A percentile compares a stretch with the other conserved stretches of the same genome.
Conservation (phyloP, 2,113 vertebrate species). For the Nicator chloris region DNA sequence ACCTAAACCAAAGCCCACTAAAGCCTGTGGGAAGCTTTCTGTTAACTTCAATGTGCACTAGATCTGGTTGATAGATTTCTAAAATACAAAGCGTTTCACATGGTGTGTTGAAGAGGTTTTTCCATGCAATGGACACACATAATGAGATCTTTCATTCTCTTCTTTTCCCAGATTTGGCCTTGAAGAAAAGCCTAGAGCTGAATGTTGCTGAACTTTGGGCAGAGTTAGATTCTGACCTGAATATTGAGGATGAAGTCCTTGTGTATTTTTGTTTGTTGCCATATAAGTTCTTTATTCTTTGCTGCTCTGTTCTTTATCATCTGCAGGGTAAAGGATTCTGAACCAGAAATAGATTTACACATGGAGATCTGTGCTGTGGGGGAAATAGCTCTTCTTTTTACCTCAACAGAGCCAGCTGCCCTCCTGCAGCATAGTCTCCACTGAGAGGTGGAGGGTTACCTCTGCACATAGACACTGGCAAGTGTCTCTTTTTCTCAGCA, state of each 20-base stretch:
- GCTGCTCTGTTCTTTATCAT: not conserved
- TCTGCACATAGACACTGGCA: not conserved
- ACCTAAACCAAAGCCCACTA: conserved; percentile 42
- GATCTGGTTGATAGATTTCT: conserved; percentile 36
- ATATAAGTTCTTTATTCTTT: not conserved
- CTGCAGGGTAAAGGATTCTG: not conserved
- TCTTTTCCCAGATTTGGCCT: not conserved
- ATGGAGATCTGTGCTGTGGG: not conserved
- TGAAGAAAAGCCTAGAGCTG: not conserved
- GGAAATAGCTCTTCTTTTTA: not conserved
- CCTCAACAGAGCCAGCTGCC: not conserved
- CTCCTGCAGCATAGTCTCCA: not conserved
- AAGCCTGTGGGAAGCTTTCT: conserved; percentile 47
- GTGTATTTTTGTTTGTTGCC: not conserved
- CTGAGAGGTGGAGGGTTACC: not conserved
- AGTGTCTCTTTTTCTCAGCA: not conserved
- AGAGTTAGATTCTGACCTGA: not conserved
- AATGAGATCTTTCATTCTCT: conserved; percentile 19
- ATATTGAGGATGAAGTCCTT: not conserved
- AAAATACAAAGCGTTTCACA: conserved; percentile 29
- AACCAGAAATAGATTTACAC: not conserved
- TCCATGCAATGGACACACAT: not conserved
- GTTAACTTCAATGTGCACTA: conserved; percentile 36
- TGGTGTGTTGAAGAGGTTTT: conserved; percentile 26
- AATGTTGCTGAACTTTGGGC: not conserved